Conservation (phyloP, 2,113 vertebrate genomes). For the Indicator indicator region DNA sequence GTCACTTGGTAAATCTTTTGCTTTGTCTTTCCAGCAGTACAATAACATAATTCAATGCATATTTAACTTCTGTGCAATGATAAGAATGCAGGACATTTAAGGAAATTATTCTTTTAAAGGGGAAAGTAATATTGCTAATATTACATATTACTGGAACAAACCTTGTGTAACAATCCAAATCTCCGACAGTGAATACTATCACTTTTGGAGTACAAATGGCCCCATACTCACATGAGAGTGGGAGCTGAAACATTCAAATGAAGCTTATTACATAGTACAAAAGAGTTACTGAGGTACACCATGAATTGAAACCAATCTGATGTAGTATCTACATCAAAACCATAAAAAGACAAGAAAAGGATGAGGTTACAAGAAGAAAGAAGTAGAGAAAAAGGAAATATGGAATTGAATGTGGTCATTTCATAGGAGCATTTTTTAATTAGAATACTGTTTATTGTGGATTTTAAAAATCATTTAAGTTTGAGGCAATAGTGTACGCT, state of each 20-base stretch:
- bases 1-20: background rate
- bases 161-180: background rate
- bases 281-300: background rate
- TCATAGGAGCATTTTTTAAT: background rate
- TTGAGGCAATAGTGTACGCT: background rate
- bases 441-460: background rate
- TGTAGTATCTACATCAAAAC: background rate
- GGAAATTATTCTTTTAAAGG: background rate
- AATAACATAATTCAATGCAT: background rate
- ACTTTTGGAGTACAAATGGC: background rate
- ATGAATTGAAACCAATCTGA: background rate
- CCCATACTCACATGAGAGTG: background rate
- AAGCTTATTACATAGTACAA: background rate
- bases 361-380: background rate
- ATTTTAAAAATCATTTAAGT: background rate
- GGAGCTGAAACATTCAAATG: background rate
- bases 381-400: background rate
- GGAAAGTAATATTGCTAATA: background rate
- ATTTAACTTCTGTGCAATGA: background rate
- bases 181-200: background rate
- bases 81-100: background rate
- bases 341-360: rapidly evolving
- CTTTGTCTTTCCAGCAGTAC: background rate
- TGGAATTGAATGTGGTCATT: background rate
- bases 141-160: background rate